phyloP scores from a whole-genome alignment of 1,140 invertebrate species.

The Drosophila murphyi region DNA sequence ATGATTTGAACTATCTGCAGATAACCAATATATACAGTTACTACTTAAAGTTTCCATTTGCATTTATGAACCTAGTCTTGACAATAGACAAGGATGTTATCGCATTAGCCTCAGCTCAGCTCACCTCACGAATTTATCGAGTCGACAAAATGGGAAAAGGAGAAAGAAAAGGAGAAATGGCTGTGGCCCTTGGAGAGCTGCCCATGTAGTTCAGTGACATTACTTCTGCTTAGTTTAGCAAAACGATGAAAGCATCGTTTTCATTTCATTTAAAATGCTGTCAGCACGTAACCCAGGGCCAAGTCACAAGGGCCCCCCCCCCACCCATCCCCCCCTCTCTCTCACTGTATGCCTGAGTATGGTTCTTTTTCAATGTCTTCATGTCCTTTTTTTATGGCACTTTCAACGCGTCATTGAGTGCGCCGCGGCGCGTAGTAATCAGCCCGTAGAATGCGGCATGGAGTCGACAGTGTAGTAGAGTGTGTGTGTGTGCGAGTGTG shows the following conservation, averaged over 20 bases:
- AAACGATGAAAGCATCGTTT: conserved; percentile 72
- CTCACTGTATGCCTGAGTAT: not conserved
- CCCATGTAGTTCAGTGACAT: conserved; percentile 62
- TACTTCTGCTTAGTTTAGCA: conserved; percentile 77
- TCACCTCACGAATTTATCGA: conserved; percentile 25
- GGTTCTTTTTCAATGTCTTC: conserved; percentile 53
- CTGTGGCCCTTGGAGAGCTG: conserved; percentile 12
- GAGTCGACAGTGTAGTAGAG: conserved; percentile 6
- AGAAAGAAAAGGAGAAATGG: not conserved
- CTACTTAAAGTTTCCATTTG: not conserved
- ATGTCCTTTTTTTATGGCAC: conserved; percentile 80
- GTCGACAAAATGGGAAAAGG: conserved; percentile 12
- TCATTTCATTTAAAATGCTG: conserved; percentile 82
- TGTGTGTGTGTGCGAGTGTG: not conserved
- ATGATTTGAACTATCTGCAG: no score
- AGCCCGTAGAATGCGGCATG: conserved; percentile 41
- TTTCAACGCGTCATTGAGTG: conserved; percentile 82
- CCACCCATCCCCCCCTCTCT: conserved; percentile 1
- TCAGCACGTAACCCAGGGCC: conserved; percentile 72
- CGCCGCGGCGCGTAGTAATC: conserved; percentile 76
- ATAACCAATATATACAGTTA: not conserved
- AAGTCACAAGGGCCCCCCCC: conserved; percentile 16
- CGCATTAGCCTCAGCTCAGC: conserved; percentile 38
- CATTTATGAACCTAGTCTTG: conserved; percentile 3
- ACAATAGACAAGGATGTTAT: conserved; percentile 40